Conservation (phyloP, 2,797 vertebrate genomes). For the Allochrocebus solatus region DNA sequence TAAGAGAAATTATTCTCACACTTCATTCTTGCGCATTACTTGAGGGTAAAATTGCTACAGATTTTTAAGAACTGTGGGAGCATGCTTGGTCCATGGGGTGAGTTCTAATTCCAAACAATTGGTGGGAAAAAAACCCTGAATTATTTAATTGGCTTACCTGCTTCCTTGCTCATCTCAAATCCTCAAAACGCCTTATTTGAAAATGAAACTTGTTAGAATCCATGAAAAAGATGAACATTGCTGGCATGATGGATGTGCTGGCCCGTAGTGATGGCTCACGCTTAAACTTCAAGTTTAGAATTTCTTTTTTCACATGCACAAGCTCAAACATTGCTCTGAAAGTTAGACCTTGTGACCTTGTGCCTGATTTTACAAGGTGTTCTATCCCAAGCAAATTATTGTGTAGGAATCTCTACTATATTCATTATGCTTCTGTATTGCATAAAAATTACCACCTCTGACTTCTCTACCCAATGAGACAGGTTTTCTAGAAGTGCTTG, state of each 20-base stretch:
- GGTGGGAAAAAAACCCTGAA: neutral
- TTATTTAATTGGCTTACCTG: neutral
- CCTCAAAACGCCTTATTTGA: neutral
- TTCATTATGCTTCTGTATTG: neutral
- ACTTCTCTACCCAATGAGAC: neutral
- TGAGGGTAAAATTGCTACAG: neutral
- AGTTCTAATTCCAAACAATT: constrained; percentile 3
- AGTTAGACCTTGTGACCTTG: neutral
- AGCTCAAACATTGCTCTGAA: neutral
- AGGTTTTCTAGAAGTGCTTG: neutral
- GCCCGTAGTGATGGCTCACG: too few species aligned
- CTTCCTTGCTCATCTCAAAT: neutral
- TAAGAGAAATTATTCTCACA: neutral
- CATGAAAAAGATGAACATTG: neutral
- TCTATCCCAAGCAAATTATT: neutral
- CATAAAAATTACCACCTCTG: neutral
- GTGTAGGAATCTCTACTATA: neutral
- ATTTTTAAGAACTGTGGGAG: neutral
- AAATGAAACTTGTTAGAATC: neutral
- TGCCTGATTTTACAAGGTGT: neutral
- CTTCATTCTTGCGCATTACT: neutral
- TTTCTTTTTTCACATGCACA: neutral
- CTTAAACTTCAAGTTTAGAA: neutral
- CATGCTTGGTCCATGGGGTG: neutral
- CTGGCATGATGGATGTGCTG: neutral